phyloP scores from a whole-genome alignment of 2,113 vertebrate species.

The Addax nasomaculatus region DNA sequence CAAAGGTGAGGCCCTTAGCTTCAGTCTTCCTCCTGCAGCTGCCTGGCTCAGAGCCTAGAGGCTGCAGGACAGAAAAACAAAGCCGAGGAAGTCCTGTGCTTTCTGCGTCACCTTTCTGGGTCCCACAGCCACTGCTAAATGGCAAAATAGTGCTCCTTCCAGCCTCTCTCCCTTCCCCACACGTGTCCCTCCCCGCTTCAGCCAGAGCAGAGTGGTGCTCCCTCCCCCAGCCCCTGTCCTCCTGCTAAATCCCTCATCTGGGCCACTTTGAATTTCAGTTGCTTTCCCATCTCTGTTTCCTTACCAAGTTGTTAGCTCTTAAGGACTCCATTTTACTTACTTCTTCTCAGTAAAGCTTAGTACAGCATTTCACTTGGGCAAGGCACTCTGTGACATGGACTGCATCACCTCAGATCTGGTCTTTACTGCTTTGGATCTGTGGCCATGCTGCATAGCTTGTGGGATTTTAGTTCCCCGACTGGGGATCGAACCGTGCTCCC shows the following conservation, averaged over 20 bases:
- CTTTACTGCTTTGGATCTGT: background rate
- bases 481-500: background rate
- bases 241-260: background rate
- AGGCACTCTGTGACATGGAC: too few relatives aligned
- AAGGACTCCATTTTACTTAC: background rate
- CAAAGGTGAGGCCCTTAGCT: background rate
- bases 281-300: background rate
- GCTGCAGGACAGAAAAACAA: background rate
- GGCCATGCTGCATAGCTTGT: background rate
- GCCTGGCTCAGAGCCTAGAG: background rate
- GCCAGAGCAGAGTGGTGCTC: background rate
- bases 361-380: background rate
- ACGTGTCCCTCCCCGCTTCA: rapidly evolving
- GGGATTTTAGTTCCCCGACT: background rate
- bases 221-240: rapidly evolving
- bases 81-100: background rate
- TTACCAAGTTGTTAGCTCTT: background rate
- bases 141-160: background rate
- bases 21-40: background rate
- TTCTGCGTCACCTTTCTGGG: background rate
- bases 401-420: background rate
- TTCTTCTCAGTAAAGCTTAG: background rate
- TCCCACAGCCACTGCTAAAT: background rate
- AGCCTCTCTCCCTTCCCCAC: background rate
- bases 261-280: background rate